Conservation (phyloP, 1,140 invertebrate genomes). For the Macrotrachela quadricornifera region DNA sequence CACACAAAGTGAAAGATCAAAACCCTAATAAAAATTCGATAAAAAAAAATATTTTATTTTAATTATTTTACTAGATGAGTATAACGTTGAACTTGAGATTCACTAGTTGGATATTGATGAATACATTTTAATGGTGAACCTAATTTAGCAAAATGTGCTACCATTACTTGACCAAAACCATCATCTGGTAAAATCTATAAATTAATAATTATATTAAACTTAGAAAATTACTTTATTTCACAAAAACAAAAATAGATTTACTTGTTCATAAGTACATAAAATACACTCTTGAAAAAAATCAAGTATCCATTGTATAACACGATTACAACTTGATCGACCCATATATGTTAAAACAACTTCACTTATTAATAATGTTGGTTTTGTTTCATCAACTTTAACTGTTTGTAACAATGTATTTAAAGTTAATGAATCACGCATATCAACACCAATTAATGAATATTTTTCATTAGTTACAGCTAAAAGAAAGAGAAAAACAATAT, state of each 20-base stretch:
- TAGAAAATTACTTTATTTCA: too few relatives aligned
- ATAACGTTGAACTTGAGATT: slow-evolving; percentile 28
- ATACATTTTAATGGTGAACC: slow-evolving; percentile 32
- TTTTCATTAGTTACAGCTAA: too few relatives aligned
- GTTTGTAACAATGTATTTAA: slow-evolving; percentile 11
- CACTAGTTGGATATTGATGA: slow-evolving; percentile 19
- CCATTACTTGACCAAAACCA: slow-evolving; percentile 34
- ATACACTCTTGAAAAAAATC: slow-evolving; percentile 24
- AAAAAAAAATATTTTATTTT: not conserved
- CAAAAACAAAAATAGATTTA: too few relatives aligned
- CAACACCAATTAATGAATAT: slow-evolving; percentile 12
- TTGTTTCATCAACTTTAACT: slow-evolving; percentile 16
- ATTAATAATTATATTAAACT: too few relatives aligned
- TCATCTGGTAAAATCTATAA: slow-evolving; percentile 19
- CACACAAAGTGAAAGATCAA: slow-evolving; percentile 17
- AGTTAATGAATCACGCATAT: slow-evolving; percentile 12
- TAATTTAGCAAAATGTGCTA: slow-evolving; percentile 32
- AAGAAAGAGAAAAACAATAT: too few relatives aligned
- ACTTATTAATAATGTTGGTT: slow-evolving; percentile 30
- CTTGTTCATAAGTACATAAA: slow-evolving; percentile 35
- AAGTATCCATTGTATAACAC: slow-evolving; percentile 28
- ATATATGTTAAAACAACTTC: slow-evolving; percentile 34
- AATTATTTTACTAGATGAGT: slow-evolving; percentile 18
- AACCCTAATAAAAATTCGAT: slow-evolving; percentile 25
- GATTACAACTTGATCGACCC: slow-evolving; percentile 23